phyloP scores from a whole-genome alignment of 2,797 vertebrate species.

The Oryzias sinensis region DNA sequence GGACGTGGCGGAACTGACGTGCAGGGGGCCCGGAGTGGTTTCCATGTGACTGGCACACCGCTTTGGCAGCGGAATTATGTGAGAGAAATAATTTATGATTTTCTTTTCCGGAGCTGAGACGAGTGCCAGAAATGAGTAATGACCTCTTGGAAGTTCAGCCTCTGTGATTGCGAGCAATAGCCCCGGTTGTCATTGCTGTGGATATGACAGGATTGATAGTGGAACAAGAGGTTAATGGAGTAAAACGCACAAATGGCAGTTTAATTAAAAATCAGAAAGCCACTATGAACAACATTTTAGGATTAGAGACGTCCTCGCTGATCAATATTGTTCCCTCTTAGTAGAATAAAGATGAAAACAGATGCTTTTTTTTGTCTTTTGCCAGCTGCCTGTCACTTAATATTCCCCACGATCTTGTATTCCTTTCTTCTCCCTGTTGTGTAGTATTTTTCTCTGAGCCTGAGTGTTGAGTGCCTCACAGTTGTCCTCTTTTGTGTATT shows the following conservation, averaged over 20 bases:
- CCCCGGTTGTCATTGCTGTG: slow-evolving; percentile 53
- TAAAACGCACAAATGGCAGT: slow-evolving; percentile 66
- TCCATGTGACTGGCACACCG: slow-evolving; percentile 67
- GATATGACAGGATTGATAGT: slow-evolving; percentile 59
- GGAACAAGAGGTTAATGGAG: slow-evolving; percentile 58
- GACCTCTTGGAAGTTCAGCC: slow-evolving; percentile 65
- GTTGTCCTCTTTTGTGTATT: slow-evolving; percentile 45
- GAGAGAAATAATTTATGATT: slow-evolving; percentile 65
- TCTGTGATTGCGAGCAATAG: slow-evolving; percentile 66
- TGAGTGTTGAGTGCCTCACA: slow-evolving; percentile 44
- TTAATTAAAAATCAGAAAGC: slow-evolving; percentile 60
- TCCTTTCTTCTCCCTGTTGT: slow-evolving; percentile 31
- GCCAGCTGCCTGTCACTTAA: slow-evolving; percentile 5
- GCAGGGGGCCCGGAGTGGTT: slow-evolving; percentile 46
- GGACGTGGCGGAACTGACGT: slow-evolving; percentile 63
- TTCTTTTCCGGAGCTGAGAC: slow-evolving; percentile 53
- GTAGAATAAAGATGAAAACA: slow-evolving; percentile 10
- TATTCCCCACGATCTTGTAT: slow-evolving; percentile 13
- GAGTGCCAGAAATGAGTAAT: slow-evolving; percentile 67
- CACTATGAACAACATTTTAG: slow-evolving; percentile 40
- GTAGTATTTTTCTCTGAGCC: slow-evolving; percentile 16
- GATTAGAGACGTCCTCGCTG: slow-evolving; percentile 30
- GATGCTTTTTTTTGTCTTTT: slow-evolving; percentile 1
- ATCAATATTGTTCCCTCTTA: slow-evolving; percentile 31
- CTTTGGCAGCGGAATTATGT: slow-evolving; percentile 53